Evolutionary conservation across 2,113 vertebrate species (phyloP), one percentile per base, ranked within the genome.

Genomic region (Chionomys nivalis): DNA sequence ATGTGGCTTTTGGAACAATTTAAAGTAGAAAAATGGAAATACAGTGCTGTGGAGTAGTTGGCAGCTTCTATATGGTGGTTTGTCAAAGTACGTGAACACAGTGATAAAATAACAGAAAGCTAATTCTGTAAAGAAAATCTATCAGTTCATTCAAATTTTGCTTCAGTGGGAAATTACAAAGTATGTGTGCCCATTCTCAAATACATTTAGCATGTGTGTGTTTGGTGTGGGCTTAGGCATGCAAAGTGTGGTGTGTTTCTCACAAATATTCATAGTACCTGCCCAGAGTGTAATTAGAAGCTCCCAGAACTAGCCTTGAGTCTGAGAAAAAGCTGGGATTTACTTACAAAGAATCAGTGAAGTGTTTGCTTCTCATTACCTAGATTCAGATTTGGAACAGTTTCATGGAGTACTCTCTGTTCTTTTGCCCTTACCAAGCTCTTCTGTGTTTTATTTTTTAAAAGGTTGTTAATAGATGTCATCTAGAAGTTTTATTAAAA

Each of bases 141-240:
- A 42, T 75, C 26, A 13, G 47, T 82, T 31, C 3, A 23, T 31
- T 55, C 78, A 52, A 77, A 77, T 61, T 42, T 5, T 47, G 33
- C 87, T 47, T 19, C 13, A 13, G 6, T 10, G 13, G 36, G 11
- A 81, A 33, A 10, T 28, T 26, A 14, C 42, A 33, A 4, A 39
- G 23, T 26, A 1, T 8, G 1, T 6, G 1, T 70, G 52, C 89
- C 94, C 94, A 79, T 97, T 97, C 97, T 97, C 97, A 98, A 89
- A n/a, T 77, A 61, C 1, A 3, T 58, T 72, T 12, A 3, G 49
- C 23, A 3, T 3, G 2, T 17, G 65, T 73, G 72, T 93, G 26
- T 26, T 61, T 26, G 16, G 42, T 44, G 79, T 95, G 68, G 44
- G 17, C 44, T 79, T 19, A 42, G 4, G 14, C 24, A n/a, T 61